Evolutionary conservation across 2,797 vertebrate genomes (phyloP), one percentile per base, ranked within the genome.

Genomic region (Anas georgica): DNA sequence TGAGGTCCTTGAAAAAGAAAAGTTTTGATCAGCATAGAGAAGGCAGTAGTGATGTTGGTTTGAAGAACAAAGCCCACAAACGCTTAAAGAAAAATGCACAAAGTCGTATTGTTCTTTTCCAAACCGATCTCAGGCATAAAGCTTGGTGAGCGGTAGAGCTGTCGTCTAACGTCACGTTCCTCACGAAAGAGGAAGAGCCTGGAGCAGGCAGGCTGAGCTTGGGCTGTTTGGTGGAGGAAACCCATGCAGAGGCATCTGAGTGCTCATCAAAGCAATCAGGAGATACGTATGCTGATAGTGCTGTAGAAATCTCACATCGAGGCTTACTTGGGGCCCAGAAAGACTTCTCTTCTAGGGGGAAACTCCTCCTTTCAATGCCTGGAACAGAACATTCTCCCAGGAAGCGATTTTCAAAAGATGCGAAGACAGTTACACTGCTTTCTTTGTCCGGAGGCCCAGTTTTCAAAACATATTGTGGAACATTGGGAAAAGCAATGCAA

Each of bases 141-240:
- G 52, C 41, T 6, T 7, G 3, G 28, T 63, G 26, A 74, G 23
- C 23, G 48, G 46, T 67, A 74, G 41, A 52, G 23, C 33, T 83
- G 14, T 39, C 1, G 0, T 39, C 8, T 1, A 11, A 74, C 63
- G 43, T 35, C 74, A 26, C 2, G 3, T 60, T 72, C 33, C 8
- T 60, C 46, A 17, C 1, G 1, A 62, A 69, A 69, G 68, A 41
- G 50, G 45, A 84, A 64, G 43, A 35, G 79, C 28, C 60, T 45
- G 35, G 45, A 50, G 50, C 45, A 14, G n/a, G 43, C 60, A 46
- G 55, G 48, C 60, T 74, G 33, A 75, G 33, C 56, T 60, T 33
- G 33, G 62, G 56, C 37, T 2, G 1, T 14, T 37, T 37, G 45
- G 13, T 55, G 15, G 56, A 75, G 64, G 23, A 81, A 67, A 29